These are phyloP conservation scores for Calosoma granatense DNA, from an alignment of 1,140 invertebrate genomes.

Conservation along the genomic window DNA sequence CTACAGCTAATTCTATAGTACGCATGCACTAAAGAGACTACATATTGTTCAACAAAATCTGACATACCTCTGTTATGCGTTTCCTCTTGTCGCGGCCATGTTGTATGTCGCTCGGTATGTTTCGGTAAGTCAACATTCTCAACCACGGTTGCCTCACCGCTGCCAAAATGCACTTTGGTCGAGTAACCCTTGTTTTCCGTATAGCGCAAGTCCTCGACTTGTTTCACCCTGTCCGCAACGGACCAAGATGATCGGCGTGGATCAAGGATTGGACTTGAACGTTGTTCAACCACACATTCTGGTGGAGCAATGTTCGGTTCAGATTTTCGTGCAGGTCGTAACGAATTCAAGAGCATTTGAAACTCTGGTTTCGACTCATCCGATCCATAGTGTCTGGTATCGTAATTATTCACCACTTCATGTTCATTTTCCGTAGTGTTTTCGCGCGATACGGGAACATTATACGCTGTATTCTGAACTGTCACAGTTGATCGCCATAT, in stretches of 20 bases:
- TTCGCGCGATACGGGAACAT: slow-evolving; percentile 6
- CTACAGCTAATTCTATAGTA: slow-evolving; percentile 12
- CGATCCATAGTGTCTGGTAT: too few relatives aligned
- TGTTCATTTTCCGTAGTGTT: neutral
- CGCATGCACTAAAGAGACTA: too few relatives aligned
- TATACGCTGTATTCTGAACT: slow-evolving; percentile 26
- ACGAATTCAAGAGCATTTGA: slow-evolving; percentile 30
- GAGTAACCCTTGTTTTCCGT: slow-evolving; percentile 39
- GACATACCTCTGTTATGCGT: slow-evolving; percentile 10
- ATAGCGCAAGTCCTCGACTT: slow-evolving; percentile 29
- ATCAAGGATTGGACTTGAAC: slow-evolving; percentile 19
- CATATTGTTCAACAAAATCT: too few relatives aligned
- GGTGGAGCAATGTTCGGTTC: slow-evolving; percentile 16
- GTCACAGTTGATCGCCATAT: slow-evolving; percentile 36
- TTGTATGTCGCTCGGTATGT: neutral
- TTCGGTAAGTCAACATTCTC: slow-evolving; percentile 19
- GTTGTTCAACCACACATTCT: slow-evolving; percentile 13
- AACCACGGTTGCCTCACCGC: slow-evolving; percentile 35
- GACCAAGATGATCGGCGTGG: slow-evolving; percentile 32
- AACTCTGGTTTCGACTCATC: slow-evolving; percentile 33
- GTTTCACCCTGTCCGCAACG: slow-evolving; percentile 38
- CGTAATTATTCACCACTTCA: neutral
- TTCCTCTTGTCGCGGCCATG: neutral
- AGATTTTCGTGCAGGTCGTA: slow-evolving; percentile 23
- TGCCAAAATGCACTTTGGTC: slow-evolving; percentile 44